Base-by-base conservation (phyloP, 2,888 invertebrate genomes). In the Phaonia tiefii region DNA sequence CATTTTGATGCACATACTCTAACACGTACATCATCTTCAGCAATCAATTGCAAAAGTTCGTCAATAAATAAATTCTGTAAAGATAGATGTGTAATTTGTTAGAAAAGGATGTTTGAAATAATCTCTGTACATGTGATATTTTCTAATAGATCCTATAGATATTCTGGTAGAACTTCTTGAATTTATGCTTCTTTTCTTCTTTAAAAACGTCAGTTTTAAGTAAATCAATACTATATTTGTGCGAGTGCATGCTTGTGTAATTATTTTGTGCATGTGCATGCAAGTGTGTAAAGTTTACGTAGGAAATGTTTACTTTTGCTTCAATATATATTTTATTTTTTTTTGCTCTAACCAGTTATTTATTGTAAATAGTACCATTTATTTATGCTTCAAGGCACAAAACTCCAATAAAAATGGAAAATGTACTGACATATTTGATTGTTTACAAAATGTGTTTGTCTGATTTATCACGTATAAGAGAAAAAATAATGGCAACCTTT, bases 11-110 rank as follows among this genome's bases (percentile, higher is more conserved):
- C 87, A 86, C 90, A 87, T 84, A 90, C 90, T 80, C 91, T 86
- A 74, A 91, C 90, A 84, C 91, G 91, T 82, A 87, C 87, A 88
- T 91, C 91, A 86, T 90, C 89, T 83, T 91, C 91, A 85, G 88
- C 89, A 84, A 91, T 85, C 85, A 90, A 86, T 85, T 88, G 87
- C 85, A 90, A 86, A 86, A 91, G 88, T 89, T 91, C 89, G 83
- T 89, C 87, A 82, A 90, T 84, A 84, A 90, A 90, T 85, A 87
- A 86, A 82, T 87, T 86, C 91, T 91, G 77, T 49, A 83, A 82
- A 65, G 73, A 51, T 31, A 31, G 25, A 44, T 1, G 25, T 31
- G 31, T 37, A 63, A 13, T 31, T 58, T 58, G 11, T 5, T 11
- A 54, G 1, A 25, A 22, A 1, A 2, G 4, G 13, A 8, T 44